Conservation (phyloP, 2,113 vertebrate species). For the Syrmaticus mikado region DNA sequence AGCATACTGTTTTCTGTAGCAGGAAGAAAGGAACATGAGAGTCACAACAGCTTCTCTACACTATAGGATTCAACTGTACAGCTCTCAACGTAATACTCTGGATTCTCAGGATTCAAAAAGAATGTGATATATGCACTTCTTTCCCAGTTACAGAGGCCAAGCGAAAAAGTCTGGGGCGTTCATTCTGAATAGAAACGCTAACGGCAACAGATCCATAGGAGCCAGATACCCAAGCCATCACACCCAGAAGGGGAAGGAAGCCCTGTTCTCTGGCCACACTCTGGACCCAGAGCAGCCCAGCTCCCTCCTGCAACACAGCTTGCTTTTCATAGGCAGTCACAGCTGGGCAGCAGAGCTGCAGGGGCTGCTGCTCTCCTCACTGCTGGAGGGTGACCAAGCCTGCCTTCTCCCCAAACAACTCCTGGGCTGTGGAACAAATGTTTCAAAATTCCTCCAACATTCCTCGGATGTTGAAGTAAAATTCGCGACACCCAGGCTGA, state of each 20-base stretch:
- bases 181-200: background rate
- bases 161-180: background rate
- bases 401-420: background rate
- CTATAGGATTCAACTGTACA: background rate
- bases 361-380: fast-evolving
- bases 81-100: background rate
- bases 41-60: background rate
- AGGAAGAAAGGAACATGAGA: background rate
- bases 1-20: background rate
- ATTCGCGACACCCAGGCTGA: background rate
- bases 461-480: background rate
- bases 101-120: background rate
- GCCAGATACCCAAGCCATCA: background rate
- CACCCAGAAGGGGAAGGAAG: background rate
- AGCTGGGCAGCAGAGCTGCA: background rate
- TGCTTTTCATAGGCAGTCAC: background rate
- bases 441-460: background rate
- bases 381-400: background rate
- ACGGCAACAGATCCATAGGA: background rate
- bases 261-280: background rate
- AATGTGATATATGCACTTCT: background rate
- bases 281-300: background rate
- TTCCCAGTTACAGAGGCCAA: background rate
- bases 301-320: background rate
- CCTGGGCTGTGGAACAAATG: background rate